A percentile compares a stretch with the other conserved stretches of the same genome.
These are phyloP conservation scores for Pseudorectes ferrugineus DNA, from an alignment of 2,113 vertebrate species.

Conservation along the genomic window DNA sequence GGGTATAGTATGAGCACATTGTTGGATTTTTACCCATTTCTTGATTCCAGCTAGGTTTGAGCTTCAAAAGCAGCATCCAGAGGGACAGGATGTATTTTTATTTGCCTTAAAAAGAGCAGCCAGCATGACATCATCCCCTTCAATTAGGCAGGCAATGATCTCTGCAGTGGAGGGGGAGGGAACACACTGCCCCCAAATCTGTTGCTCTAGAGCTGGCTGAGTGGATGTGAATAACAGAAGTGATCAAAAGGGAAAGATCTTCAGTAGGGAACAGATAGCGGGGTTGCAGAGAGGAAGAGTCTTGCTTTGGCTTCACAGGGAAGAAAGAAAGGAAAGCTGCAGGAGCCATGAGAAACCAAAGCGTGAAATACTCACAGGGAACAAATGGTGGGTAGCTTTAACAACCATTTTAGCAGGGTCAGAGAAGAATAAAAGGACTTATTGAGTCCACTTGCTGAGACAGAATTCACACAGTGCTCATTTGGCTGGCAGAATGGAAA, in stretches of 20 bases:
- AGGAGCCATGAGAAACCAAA: conserved; percentile 22
- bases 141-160: conserved; percentile 3
- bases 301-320: background rate
- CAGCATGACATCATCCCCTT: conserved; percentile 38
- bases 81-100: conserved; percentile 34
- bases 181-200: background rate
- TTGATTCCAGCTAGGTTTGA: background rate
- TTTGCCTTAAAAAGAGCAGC: conserved; percentile 39
- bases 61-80: background rate
- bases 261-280: background rate
- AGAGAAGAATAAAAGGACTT: conserved; percentile 33
- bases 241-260: background rate
- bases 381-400: conserved; percentile 29
- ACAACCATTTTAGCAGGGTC: background rate
- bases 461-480: conserved; percentile 15
- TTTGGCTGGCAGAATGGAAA: conserved; percentile 56
- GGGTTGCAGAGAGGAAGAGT: background rate
- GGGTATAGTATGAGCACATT: background rate
- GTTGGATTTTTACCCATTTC: conserved; percentile 1
- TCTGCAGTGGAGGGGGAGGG: background rate
- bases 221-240: background rate
- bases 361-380: background rate
- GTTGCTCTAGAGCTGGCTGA: background rate
- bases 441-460: conserved; percentile 13
- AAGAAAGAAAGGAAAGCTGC: conserved; percentile 17